Evolutionary conservation across 2,888 invertebrate genomes (phyloP).

Genomic region (Leptinotarsa juncta): DNA sequence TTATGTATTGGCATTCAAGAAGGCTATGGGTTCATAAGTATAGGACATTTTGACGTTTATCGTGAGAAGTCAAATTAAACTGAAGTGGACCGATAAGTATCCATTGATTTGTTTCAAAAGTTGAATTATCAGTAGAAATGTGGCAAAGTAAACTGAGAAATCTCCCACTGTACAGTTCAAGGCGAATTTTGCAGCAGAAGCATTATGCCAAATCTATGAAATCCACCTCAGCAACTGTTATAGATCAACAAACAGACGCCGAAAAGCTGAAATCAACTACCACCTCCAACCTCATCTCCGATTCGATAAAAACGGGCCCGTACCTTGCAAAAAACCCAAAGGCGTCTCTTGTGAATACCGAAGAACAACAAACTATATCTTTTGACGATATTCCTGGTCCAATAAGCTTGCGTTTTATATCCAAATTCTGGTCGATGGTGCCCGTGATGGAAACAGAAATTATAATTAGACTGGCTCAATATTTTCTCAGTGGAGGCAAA

Average conservation of each 20-base stretch:
- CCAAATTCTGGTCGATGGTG: conserved; percentile 71
- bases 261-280: not conserved
- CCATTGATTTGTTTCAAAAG: conserved; percentile 4
- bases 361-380: conserved; percentile 50
- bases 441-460: conserved; percentile 74
- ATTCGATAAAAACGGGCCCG: conserved; percentile 4
- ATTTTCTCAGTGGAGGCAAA: conserved; percentile 69
- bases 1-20: not conserved
- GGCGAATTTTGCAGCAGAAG: not conserved
- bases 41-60: not conserved
- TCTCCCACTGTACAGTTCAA: not conserved
- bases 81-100: conserved; percentile 7
- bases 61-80: conserved; percentile 13
- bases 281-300: not conserved
- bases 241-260: conserved; percentile 10
- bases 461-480: conserved; percentile 68
- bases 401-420: conserved; percentile 69
- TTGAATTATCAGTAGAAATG: conserved; percentile 7
- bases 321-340: conserved; percentile 7
- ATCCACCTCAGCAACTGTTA: conserved; percentile 10
- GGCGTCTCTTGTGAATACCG: not conserved
- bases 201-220: conserved; percentile 12
- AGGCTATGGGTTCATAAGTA: not conserved
- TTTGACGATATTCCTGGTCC: conserved; percentile 78
- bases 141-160: conserved; percentile 18